A percentile compares a stretch with the other conserved stretches of the same genome.
Evolutionary conservation across 2,113 vertebrate genomes (phyloP).

Genomic region (Tringa solitaria): DNA sequence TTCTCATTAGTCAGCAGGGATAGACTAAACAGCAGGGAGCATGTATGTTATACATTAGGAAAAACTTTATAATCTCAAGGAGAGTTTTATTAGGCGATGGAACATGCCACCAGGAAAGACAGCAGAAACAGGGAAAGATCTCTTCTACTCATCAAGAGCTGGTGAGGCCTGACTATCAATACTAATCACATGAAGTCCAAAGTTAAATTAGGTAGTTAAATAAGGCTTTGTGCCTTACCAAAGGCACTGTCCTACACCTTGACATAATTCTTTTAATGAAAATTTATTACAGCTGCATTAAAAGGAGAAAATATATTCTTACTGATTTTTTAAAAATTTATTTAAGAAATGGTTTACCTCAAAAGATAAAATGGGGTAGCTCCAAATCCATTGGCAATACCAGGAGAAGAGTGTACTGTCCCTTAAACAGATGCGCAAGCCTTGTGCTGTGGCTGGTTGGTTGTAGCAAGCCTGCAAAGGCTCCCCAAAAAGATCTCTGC

Average conservation of each 20-base stretch:
- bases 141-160: background rate
- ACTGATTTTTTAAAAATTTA: background rate
- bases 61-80: background rate
- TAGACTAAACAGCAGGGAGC: background rate
- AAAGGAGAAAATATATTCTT: background rate
- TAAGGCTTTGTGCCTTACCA: background rate
- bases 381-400: background rate
- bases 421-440: background rate
- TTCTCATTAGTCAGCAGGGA: background rate
- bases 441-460: rapidly evolving
- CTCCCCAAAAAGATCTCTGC: background rate
- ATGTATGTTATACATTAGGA: background rate
- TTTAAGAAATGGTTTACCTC: background rate
- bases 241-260: background rate
- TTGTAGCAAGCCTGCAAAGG: background rate
- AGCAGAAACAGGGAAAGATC: background rate
- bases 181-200: background rate
- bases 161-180: background rate
- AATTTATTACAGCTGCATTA: background rate
- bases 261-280: background rate
- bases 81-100: background rate
- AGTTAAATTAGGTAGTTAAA: background rate
- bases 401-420: background rate
- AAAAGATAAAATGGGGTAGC: background rate
- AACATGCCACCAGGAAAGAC: background rate